phyloP scores from a whole-genome alignment of 2,888 invertebrate species.

The Plagodis dolabraria region DNA sequence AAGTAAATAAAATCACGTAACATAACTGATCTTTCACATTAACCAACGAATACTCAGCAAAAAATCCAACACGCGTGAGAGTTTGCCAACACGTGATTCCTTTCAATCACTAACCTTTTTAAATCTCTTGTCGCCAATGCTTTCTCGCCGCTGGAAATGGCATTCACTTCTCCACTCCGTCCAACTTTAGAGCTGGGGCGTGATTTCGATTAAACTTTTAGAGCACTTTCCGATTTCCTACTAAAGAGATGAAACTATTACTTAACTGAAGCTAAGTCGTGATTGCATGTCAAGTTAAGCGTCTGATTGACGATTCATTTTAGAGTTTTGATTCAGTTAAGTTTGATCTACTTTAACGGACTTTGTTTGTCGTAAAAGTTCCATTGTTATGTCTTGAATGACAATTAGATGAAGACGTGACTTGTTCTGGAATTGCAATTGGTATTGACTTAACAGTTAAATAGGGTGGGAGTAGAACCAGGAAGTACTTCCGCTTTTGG shows the following conservation, averaged over 20 bases:
- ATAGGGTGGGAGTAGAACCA: too few relatives aligned
- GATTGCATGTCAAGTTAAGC: conserved; percentile 28
- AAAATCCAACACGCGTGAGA: conserved; percentile 3
- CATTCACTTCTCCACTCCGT: conserved; percentile 17
- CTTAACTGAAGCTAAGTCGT: conserved; percentile 28
- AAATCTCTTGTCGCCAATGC: conserved; percentile 28
- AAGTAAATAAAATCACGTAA: neutral
- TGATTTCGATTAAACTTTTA: conserved; percentile 42
- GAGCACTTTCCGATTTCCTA: conserved; percentile 33
- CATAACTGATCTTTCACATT: neutral
- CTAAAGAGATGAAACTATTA: conserved; percentile 38
- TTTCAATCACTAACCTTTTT: conserved; percentile 27
- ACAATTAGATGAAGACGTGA: conserved; percentile 23
- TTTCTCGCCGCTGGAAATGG: conserved; percentile 28
- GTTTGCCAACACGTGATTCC: conserved; percentile 22
- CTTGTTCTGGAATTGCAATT: conserved; percentile 10
- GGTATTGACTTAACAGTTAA: too few relatives aligned
- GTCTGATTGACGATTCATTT: conserved; percentile 27
- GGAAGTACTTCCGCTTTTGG: too few relatives aligned
- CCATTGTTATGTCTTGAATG: conserved; percentile 21
- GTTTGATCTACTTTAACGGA: conserved; percentile 10
- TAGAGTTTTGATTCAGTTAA: conserved; percentile 22
- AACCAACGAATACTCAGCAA: conserved; percentile 5
- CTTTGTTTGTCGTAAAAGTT: conserved; percentile 21
- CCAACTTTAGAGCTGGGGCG: conserved; percentile 30